Evolutionary conservation across 1,140 invertebrate species (phyloP).

Genomic region (Pissodes strobi): DNA sequence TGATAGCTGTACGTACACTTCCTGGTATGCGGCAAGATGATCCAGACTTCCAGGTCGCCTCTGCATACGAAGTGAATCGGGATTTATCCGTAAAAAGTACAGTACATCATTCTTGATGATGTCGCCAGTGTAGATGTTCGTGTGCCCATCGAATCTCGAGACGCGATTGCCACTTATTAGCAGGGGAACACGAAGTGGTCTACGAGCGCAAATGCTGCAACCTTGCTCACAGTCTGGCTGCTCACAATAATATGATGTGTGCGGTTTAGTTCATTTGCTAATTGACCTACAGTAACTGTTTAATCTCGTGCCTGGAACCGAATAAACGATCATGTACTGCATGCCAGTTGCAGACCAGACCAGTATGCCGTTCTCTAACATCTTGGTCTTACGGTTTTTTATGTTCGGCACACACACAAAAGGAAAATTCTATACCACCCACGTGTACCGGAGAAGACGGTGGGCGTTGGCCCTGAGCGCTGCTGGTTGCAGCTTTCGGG

Average conservation of each 20-base stretch:
- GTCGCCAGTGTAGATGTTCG: not conserved
- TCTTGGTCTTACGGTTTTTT: too few relatives aligned
- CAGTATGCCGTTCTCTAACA: too few relatives aligned
- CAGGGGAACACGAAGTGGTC: slow-evolving; percentile 3
- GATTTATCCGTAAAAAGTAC: not conserved
- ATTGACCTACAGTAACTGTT: slow-evolving; percentile 1
- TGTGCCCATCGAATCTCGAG: not conserved
- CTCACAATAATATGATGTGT: slow-evolving; percentile 1
- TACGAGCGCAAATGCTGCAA: not conserved
- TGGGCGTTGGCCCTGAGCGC: too few relatives aligned
- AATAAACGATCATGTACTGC: too few relatives aligned
- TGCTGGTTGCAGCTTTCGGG: too few relatives aligned
- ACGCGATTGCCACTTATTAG: not conserved
- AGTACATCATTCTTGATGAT: not conserved
- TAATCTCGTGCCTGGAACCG: not conserved
- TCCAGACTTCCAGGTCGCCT: too few relatives aligned
- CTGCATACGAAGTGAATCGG: not conserved
- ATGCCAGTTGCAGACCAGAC: too few relatives aligned
- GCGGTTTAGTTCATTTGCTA: slow-evolving; percentile 1
- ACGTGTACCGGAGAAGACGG: too few relatives aligned
- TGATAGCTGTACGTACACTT: too few relatives aligned
- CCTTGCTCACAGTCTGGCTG: not conserved
- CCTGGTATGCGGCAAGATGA: too few relatives aligned
- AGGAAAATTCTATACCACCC: too few relatives aligned
- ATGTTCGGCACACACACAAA: too few relatives aligned